Evolutionary conservation across 92 coral and sea anemone species (phyloP).

Genomic region (Phenganax marumi): DNA sequence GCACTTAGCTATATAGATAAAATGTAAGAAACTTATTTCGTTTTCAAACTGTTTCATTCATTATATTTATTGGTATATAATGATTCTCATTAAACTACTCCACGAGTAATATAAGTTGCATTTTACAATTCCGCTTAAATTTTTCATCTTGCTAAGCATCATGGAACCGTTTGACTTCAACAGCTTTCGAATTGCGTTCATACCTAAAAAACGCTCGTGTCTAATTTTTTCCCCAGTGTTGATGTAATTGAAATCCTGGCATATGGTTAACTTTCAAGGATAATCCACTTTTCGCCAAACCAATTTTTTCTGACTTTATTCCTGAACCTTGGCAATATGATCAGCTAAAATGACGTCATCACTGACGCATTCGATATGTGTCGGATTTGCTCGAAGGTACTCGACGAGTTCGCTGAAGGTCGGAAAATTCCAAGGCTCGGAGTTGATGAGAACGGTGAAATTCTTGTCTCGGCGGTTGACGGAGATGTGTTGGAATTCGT

Average conservation of each 20-base stretch:
- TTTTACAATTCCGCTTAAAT: background rate
- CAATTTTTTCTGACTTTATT: background rate
- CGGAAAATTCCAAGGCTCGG: conserved; percentile 56
- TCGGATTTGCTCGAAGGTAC: conserved; percentile 80
- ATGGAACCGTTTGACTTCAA: too few species aligned
- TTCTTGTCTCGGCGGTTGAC: conserved; percentile 59
- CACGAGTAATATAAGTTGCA: background rate
- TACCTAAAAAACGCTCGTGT: too few species aligned
- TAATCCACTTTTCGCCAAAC: background rate
- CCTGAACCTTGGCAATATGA: background rate
- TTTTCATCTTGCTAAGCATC: too few species aligned
- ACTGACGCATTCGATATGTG: conserved; percentile 32
- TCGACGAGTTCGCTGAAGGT: conserved; percentile 69
- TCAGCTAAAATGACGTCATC: conserved; percentile 5
- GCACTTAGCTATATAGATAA: background rate
- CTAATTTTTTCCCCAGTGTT: too few species aligned
- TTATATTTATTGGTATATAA: background rate
- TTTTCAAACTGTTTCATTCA: background rate
- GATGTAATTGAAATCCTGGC: too few species aligned
- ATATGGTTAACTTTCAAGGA: too few species aligned
- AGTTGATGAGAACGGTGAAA: conserved; percentile 64
- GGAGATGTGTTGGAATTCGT: conserved; percentile 70
- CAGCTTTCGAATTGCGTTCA: too few species aligned
- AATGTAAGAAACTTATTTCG: too few species aligned
- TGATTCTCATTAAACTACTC: background rate